Base-by-base conservation (phyloP, 2,888 invertebrate genomes). In the Lamellibrachia satsuma region DNA sequence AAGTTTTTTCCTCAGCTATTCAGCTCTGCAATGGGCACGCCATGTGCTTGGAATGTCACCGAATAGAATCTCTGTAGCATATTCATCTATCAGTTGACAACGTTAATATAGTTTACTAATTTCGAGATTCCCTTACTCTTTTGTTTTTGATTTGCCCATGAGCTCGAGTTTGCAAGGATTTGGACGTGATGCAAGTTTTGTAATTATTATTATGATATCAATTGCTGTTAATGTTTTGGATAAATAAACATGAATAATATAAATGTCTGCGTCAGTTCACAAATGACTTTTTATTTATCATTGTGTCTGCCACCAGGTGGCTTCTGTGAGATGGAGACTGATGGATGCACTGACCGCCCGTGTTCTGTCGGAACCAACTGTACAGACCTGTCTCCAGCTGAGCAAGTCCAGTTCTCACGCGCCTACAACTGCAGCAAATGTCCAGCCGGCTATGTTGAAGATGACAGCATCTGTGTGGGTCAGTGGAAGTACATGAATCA, bases 401-500 rank as follows among this genome's bases (percentile, higher is more conserved):
- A 93, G 52, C 92, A 93, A 52, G 55, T 92, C 27, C 15, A 15
- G 27, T 22, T 27, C 3, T 90, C 90, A n/a, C 60, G 51, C 15
- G 55, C 90, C 9, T 91, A 90, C 60, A 92, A 90, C 11, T 93
- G 93, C 52, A 92, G 90, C 51, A 60, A 91, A 90, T 93, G 93
- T 90, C 93, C 93, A 11, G 22, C 75, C 2, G 75, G 75, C 22
- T 75, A 75, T n/a, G n/a, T 0, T 15, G 75, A 75, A 22, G 75
- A 75, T 22, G 75, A 91, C 8, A 27, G 52, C 9, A 92, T 75
- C 15, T 94, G 94, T 93, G 92, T 92, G 90, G 94, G 94, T 94
- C 51, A 60, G 92, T 60, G 57, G 90, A 7, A 75, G n/a, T 6
- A 1, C 22, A n/a, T 75, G 4, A 22, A n/a, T 75, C 75, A 75